A percentile compares a stretch with the other conserved stretches of the same genome.
Evolutionary conservation across 92 coral and sea anemone genomes (phyloP).

Genomic region (Muricea muricata): DNA sequence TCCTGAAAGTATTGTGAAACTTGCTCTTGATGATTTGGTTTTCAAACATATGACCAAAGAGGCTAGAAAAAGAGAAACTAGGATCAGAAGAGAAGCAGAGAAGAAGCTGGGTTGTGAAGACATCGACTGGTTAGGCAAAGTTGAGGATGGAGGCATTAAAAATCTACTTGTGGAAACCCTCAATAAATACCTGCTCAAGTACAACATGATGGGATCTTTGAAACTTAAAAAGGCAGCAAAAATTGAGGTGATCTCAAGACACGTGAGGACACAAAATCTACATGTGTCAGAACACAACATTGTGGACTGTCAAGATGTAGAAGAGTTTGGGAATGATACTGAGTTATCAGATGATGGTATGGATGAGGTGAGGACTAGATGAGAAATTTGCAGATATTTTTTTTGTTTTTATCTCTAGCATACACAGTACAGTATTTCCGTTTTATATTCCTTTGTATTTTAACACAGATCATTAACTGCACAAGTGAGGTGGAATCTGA

Average conservation of each 20-base stretch:
- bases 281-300: neutral
- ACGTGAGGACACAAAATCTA: slow-evolving; percentile 16
- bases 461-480: neutral
- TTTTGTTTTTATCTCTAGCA: too few species aligned
- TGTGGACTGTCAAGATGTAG: neutral
- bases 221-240: slow-evolving; percentile 18
- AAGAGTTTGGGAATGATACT: neutral
- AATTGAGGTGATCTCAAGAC: slow-evolving; percentile 28
- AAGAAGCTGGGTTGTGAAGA: slow-evolving; percentile 36
- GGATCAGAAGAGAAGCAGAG: slow-evolving; percentile 23
- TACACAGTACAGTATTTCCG: too few species aligned
- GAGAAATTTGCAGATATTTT: too few species aligned
- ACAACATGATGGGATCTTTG: slow-evolving; percentile 21
- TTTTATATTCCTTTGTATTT: too few species aligned
- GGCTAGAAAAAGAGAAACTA: slow-evolving; percentile 39
- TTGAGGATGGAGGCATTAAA: slow-evolving; percentile 32
- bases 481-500: neutral
- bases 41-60: slow-evolving; percentile 20
- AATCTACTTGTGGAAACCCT: slow-evolving; percentile 28
- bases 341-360: neutral
- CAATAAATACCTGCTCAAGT: slow-evolving; percentile 24
- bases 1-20: slow-evolving; percentile 29
- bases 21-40: slow-evolving; percentile 45
- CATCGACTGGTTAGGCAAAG: slow-evolving; percentile 27
- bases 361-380: neutral